Base-by-base conservation (phyloP, 2,113 vertebrate genomes). In the Gavialis gangeticus region DNA sequence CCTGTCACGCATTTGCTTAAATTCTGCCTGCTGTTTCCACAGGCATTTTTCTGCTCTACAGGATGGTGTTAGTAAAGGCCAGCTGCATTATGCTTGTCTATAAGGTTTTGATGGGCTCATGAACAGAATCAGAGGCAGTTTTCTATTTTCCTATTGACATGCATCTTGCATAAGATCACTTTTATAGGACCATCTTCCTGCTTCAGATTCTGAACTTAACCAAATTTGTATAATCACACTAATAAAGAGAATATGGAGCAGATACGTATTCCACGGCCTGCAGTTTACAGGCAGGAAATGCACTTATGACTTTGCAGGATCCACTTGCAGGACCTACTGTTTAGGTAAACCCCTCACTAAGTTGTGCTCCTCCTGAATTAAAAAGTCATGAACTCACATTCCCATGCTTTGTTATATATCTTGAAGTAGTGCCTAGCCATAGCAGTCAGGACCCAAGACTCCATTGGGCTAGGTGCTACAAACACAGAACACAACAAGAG, bases 51-150 rank as follows among this genome's bases (percentile, higher is more conserved):
- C 64, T 79, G 28, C 79, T 71, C 69, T 54, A 67, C 1, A 66
- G 54, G n/a, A 27, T 73, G 17, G 57, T 37, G 17, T 55, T 91
- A 46, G 27, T 84, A 76, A 79, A 84, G 17, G 28, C 55, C 54
- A 37, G 30, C 25, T 46, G 46, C 46, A 46, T 9, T 46, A 46
- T 46, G 46, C 46, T 46, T 46, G 46, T 46, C 46, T 9, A 62
- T 24, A 10, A 14, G 6, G 9, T 19, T 18, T 10, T 69, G 30
- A 63, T 0, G 0, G 19, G 10, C 19, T 63, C 66, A 13, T 79
- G 54, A 76, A 2, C 0, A 4, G 46, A 46, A 2, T 0, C 75
- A 54, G 16, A 15, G 82, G 84, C 57, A 27, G 28, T 18, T 64
- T 64, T 34, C 81, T 54, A 75, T 15, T 57, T 67, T 62, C 76